Evolutionary conservation across 2,113 vertebrate genomes (phyloP), one percentile per base, ranked within the genome.

Genomic region (Ciconia boyciana): DNA sequence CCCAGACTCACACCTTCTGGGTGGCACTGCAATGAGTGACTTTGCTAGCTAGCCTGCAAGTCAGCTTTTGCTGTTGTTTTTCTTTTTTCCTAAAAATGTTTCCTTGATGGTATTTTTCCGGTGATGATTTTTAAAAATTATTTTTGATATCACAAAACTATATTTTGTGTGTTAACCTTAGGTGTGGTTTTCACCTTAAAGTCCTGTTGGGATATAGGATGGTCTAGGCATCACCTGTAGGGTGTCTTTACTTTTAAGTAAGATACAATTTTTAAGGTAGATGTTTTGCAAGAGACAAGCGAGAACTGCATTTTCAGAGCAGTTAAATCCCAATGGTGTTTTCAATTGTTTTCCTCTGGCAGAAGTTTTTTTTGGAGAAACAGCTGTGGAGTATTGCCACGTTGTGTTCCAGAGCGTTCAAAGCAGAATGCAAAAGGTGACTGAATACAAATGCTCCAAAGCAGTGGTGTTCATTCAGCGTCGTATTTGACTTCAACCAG

Each of bases 401-500:
- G 1, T 52, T 60, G 17, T 24, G 9, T 83, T 94, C 65, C 0
- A 0, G 26, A 69, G 16, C 1, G 1, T 90, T 71, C 60, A 71
- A 82, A 87, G 57, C 65, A 76, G 70, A 87, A 71, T 39, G 29
- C 48, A 71, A 60, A 79, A 80, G 61, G 26, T 46, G 66, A 32
- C 39, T 61, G 54, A 79, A 48, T 34, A 36, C 8, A 41, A 24
- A 57, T 65, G 34, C 2, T 2, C 36, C 31, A 64, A 57, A 48
- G 49, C 79, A 79, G 19, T 31, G 16, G 16, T 57, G 48, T 34
- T 80, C 14, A 8, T 85, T 90, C 65, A 52, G 5, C 0, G 0
- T 64, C 0, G 0, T 72, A 10, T 65, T 57, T 92, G 26, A 43
- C 19, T 54, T 77, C 36, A 52, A 0, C 24, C 2, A 2, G 79